These are phyloP conservation scores for Lindbergichthys nudifrons DNA, from an alignment of 2,797 vertebrate species.

Conservation along the genomic window DNA sequence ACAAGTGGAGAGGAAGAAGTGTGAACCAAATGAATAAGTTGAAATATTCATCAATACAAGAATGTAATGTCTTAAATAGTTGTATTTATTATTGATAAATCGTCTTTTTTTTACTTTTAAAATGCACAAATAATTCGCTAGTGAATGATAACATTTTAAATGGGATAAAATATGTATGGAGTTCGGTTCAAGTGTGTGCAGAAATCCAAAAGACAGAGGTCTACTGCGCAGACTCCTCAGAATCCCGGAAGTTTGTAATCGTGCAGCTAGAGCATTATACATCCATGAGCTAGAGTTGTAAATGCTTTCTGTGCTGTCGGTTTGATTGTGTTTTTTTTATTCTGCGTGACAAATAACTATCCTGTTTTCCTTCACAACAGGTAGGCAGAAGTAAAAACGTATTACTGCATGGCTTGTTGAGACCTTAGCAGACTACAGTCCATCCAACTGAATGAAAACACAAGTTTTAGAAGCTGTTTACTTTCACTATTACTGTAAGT, in stretches of 20 bases:
- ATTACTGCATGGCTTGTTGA: rapidly evolving
- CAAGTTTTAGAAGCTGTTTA: background rate
- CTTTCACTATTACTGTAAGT: background rate
- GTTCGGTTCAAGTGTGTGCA: background rate
- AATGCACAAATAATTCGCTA: background rate
- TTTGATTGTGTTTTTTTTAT: background rate
- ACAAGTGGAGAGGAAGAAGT: too few relatives aligned
- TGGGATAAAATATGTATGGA: rapidly evolving
- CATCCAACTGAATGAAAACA: background rate
- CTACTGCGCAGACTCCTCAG: slow-evolving; percentile 41
- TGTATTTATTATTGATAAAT: background rate
- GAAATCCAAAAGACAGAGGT: background rate
- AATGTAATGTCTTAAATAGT: background rate
- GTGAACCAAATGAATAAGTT: background rate
- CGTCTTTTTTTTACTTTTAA: rapidly evolving
- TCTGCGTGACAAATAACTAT: too few relatives aligned
- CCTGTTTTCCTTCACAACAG: background rate
- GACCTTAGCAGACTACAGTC: background rate
- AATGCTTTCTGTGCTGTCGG: background rate
- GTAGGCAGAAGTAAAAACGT: background rate
- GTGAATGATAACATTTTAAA: background rate
- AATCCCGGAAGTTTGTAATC: slow-evolving; percentile 62
- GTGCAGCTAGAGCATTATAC: background rate
- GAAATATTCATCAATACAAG: background rate
- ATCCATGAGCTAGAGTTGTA: background rate